Base-by-base conservation (phyloP, 1,140 invertebrate species). In the Lycorma delicatula region DNA sequence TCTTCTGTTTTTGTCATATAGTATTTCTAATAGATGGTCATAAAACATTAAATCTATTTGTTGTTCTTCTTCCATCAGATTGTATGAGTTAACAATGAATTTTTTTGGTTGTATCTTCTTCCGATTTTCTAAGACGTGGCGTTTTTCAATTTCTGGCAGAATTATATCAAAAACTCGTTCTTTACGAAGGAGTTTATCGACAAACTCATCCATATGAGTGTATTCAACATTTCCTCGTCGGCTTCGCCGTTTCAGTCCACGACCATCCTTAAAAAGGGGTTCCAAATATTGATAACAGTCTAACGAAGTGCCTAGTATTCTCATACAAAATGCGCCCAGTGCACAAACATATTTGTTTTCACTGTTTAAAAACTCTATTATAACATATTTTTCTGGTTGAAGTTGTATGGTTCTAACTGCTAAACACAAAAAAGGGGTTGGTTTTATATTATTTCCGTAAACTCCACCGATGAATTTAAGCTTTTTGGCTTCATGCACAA, bases 251-350 rank as follows among this genome's bases (percentile, higher is more conserved):
- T 95, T 79, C 26, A 99, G 71, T 75, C 99, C 99, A 59, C 97
- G 79, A 70, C 96, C 97, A 72, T 99, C 97, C 65, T 97, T 97
- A 65, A 97, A 93, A 4, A 99, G 77, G 0, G 97, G 97, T 71
- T 99, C 97, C 48, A 99, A 77, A 77, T 99, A 99, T 74, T 98
- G 98, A 69, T 95, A 99, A 70, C 92, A 95, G 72, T 99, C 97
- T 13, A 97, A 72, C 0, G 97, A 94, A 0, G 87, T 87, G 3
- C 95, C 91, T 7, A 92, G 95, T 3, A 99, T 74, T 31, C 97
- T 77, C 82, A 99, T 89, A 68, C 99, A 99, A 67, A 93, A 86
- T 1, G 96, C 97, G 2, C 96, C 97, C 16, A 99, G 73, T 0
- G 93, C 96, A 62, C 97, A 79, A 1, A 98, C 92, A 75, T 99